Evolutionary conservation across 2,888 invertebrate species (phyloP).

Genomic region (Xylota segnis): DNA sequence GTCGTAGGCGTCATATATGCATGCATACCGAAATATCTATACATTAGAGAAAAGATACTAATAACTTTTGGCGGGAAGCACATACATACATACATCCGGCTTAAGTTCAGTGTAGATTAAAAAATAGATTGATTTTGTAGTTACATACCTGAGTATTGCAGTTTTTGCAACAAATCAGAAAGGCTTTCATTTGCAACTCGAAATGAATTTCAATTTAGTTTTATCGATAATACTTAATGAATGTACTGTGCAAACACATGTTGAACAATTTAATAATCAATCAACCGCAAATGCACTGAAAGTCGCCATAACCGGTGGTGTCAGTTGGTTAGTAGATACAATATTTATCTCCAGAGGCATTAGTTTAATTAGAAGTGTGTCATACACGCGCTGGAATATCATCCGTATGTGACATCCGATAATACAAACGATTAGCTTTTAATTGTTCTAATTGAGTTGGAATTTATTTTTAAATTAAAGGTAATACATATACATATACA

Average conservation of each 20-base stretch:
- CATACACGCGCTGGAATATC: neutral
- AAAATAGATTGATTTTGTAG: neutral
- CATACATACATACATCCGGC: neutral
- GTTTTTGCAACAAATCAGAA: neutral
- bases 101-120: neutral
- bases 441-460: neutral
- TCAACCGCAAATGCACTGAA: neutral
- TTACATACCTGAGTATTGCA: neutral
- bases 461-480: neutral
- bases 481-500: neutral
- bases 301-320: neutral
- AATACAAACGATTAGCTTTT: neutral
- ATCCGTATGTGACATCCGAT: neutral
- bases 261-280: neutral
- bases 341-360: neutral
- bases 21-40: neutral
- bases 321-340: neutral
- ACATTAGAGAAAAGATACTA: neutral
- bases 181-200: neutral
- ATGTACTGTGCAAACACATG: neutral
- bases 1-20: conserved; percentile 8
- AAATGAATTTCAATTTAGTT: neutral
- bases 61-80: conserved; percentile 19
- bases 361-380: neutral
- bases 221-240: too few species aligned